A percentile compares a stretch with the other conserved stretches of the same genome.
Evolutionary conservation across 2,797 vertebrate genomes (phyloP).

Genomic region (Coendou prehensilis): DNA sequence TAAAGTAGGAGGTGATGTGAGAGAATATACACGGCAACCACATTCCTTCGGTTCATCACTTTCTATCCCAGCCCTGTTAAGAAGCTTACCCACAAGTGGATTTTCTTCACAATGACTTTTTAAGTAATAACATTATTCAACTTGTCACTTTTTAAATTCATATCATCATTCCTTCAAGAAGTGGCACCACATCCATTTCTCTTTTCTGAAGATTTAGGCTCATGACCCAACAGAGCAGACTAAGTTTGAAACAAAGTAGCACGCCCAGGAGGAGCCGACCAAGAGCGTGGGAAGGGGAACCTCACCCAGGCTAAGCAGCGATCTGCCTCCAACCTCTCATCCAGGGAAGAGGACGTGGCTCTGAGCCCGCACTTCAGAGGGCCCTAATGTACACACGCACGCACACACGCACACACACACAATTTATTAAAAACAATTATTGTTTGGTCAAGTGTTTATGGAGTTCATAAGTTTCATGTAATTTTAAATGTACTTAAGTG

Average conservation of each 20-base stretch:
- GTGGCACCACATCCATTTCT: background rate
- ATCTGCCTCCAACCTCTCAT: background rate
- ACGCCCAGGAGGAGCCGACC: background rate
- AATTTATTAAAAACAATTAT: background rate
- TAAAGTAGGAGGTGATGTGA: background rate
- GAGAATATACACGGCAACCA: background rate
- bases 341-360: background rate
- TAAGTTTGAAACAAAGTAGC: background rate
- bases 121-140: conserved; percentile 57
- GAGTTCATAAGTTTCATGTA: background rate
- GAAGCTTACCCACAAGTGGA: conserved; percentile 33
- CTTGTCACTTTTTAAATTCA: background rate
- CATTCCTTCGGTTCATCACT: background rate
- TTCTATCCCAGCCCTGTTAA: background rate
- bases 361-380: background rate
- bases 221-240: background rate
- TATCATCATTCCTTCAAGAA: conserved; percentile 55
- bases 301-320: background rate
- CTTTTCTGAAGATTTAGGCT: conserved; percentile 38
- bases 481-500: background rate
- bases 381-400: background rate
- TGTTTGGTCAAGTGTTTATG: background rate
- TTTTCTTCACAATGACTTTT: conserved; percentile 58
- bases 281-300: background rate
- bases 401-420: background rate